phyloP scores from a whole-genome alignment of 2,797 vertebrate species.

The Graptemys geographica region DNA sequence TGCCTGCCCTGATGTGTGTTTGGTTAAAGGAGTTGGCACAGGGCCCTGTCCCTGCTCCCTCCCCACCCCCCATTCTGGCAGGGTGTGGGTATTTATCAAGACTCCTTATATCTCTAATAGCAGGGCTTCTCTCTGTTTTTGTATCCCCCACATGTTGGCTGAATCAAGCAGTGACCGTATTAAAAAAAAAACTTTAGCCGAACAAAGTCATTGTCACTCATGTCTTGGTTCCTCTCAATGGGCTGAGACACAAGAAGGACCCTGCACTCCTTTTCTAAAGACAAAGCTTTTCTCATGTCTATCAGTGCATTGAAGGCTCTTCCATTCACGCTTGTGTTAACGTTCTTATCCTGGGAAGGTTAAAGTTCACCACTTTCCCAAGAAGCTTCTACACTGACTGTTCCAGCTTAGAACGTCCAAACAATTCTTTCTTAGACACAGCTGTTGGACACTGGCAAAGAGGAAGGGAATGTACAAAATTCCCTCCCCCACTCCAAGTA shows the following conservation, averaged over 20 bases:
- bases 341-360: constrained; percentile 64
- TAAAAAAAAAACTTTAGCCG: neutral
- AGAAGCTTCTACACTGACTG: constrained; percentile 33
- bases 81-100: neutral
- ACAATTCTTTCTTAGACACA: constrained; percentile 50
- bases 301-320: constrained; percentile 49
- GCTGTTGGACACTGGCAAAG: constrained; percentile 44
- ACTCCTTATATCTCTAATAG: neutral
- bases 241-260: constrained; percentile 12
- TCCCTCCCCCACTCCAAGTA: neutral
- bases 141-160: neutral
- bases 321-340: constrained; percentile 22
- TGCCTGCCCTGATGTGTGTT: neutral
- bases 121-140: neutral
- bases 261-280: constrained; percentile 22
- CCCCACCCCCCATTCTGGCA: neutral
- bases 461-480: neutral
- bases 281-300: constrained; percentile 62
- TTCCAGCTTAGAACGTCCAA: constrained; percentile 1
- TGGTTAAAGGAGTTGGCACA: neutral
- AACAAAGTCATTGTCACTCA: constrained; percentile 42
- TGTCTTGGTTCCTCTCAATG: neutral
- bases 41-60: neutral
- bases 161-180: constrained; percentile 1
- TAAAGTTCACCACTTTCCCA: constrained; percentile 83